Evolutionary conservation across 1,140 invertebrate species (phyloP).

Genomic region (Habropoda laboriosa): DNA sequence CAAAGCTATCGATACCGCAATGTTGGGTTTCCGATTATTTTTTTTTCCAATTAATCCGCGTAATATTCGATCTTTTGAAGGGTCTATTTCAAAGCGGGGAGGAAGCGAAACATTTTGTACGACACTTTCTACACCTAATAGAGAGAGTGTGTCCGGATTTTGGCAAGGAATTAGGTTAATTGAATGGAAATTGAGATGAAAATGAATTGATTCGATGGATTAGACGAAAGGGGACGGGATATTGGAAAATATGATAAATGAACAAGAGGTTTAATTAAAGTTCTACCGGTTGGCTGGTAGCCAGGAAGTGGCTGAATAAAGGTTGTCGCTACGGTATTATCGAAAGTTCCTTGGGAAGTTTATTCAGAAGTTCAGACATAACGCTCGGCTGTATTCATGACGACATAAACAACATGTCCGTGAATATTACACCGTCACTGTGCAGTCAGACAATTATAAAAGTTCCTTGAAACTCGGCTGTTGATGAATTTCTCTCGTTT

Average conservation of each 20-base stretch:
- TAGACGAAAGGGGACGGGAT: slow-evolving; percentile 1
- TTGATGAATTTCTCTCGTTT: too few relatives aligned
- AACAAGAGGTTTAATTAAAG: slow-evolving; percentile 46
- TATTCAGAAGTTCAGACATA: slow-evolving; percentile 11
- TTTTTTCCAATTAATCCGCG: neutral
- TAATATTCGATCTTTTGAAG: too few relatives aligned
- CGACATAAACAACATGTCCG: neutral
- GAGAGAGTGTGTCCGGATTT: neutral
- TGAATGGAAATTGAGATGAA: slow-evolving; percentile 25
- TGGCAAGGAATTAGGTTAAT: slow-evolving; percentile 12
- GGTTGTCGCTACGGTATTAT: slow-evolving; percentile 37
- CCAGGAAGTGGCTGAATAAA: slow-evolving; percentile 22
- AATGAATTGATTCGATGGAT: slow-evolving; percentile 29
- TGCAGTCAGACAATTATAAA: neutral
- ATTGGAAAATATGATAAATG: slow-evolving; percentile 51
- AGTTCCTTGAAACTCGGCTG: neutral
- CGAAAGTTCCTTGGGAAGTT: slow-evolving; percentile 30
- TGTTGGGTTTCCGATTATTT: too few relatives aligned
- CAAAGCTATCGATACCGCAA: too few relatives aligned
- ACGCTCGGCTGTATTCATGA: neutral
- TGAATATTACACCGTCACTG: neutral
- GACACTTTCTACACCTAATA: neutral
- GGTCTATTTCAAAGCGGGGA: too few relatives aligned
- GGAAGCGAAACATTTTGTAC: neutral
- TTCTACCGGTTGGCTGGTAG: slow-evolving; percentile 12